A percentile compares a stretch with the other conserved stretches of the same genome.
Evolutionary conservation across 35 echinoderm and acorn worm genomes (phyloP).

Genomic region (Holothuria glaberrima): DNA sequence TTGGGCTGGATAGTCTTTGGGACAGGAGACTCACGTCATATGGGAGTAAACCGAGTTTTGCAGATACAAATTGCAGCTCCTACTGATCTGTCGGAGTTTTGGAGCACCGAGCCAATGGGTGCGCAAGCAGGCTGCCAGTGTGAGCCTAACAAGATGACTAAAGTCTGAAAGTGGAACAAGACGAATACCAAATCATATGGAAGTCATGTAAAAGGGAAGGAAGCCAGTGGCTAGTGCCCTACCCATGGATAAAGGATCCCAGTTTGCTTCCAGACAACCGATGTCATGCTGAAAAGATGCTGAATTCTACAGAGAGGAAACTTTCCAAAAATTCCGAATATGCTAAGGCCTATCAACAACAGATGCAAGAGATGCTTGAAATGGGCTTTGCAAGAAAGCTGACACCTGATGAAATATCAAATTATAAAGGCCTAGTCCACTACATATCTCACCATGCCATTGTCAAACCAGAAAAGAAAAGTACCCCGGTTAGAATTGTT

Average conservation of each 20-base stretch:
- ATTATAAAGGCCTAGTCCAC: slow-evolving; percentile 45
- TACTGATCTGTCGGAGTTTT: slow-evolving; percentile 69
- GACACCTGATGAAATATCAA: neutral
- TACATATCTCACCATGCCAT: slow-evolving; percentile 51
- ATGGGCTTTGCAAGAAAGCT: slow-evolving; percentile 66
- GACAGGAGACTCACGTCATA: too few relatives aligned
- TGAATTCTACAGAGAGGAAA: neutral
- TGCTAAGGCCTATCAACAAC: slow-evolving; percentile 30
- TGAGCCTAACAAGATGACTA: slow-evolving; percentile 55
- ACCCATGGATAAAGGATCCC: slow-evolving; percentile 51
- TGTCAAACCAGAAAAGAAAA: slow-evolving; percentile 62
- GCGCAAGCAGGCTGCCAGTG: slow-evolving; percentile 46
- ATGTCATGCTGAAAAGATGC: slow-evolving; percentile 40
- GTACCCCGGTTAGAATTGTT: slow-evolving; percentile 44
- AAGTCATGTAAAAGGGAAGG: slow-evolving; percentile 53
- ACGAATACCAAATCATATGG: slow-evolving; percentile 46
- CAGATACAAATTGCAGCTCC: slow-evolving; percentile 29
- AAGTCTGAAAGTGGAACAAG: slow-evolving; percentile 36
- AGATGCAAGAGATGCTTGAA: slow-evolving; percentile 64
- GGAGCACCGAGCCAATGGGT: slow-evolving; percentile 68
- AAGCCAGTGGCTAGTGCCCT: slow-evolving; percentile 50
- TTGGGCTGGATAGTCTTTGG: too few relatives aligned
- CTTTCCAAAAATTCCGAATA: slow-evolving; percentile 19
- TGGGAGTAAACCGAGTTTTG: too few relatives aligned
- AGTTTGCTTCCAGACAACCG: slow-evolving; percentile 43